Evolutionary conservation across 1,140 invertebrate species (phyloP), one percentile per base, ranked within the genome.

Genomic region (Tribolium madens): DNA sequence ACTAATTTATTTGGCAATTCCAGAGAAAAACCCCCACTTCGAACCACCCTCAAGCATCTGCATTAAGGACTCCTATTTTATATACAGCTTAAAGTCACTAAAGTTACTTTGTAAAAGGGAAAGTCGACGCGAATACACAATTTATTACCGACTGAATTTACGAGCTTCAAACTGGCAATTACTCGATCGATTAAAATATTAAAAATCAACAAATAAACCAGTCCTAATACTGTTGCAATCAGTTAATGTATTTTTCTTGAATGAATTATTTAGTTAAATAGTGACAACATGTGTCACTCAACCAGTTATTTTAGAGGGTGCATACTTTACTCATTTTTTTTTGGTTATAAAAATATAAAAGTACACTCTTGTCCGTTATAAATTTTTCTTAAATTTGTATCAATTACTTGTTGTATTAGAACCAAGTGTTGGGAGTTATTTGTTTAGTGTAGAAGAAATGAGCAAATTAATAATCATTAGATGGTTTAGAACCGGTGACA

Each of bases 1-100:
- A 80, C 81, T 82, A 82, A 82, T 82, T 82, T 82, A 81, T 81
- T 81, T 82, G 75, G 81, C 80, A 81, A 82, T 82, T 82, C 79
- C 79, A 79, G 77, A 73, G 79, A 79, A 81, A 81, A 82, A 81
- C 69, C 71, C 64, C 77, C 80, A 57, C 75, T 53, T 74, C 75
- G 14, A 76, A 7, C 42, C 69, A 72, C 75, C 75, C 69, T 73
- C 70, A 70, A 73, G 68, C 57, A 78, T 78, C 74, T 73, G 77
- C 74, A 78, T 78, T 78, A 78, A 78, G 77, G 73, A 78, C 46
- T 73, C 50, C 77, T 76, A 78, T 78, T 78, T 78, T 78, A 76
- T 78, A 76, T 76, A 72, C 73, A 73, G 69, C 50, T 72, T 72
- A 72, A 46, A 52, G 18, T 72, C 76, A 26, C 71, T 72, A 52